A percentile compares a stretch with the other conserved stretches of the same genome.
Conservation (phyloP, 2,797 vertebrate species). For the Urosaurus nigricauda region DNA sequence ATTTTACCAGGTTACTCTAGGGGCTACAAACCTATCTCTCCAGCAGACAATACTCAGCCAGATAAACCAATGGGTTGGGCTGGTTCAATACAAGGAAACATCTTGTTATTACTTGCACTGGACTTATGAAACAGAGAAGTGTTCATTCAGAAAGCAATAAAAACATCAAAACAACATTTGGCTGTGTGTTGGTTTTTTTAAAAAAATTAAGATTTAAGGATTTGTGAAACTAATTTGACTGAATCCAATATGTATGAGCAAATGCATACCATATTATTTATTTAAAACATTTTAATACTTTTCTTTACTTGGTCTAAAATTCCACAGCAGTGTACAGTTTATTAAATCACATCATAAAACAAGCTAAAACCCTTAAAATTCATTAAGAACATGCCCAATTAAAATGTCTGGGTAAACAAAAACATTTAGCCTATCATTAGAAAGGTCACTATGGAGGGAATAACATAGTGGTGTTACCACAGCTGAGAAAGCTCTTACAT, state of each 20-base stretch:
- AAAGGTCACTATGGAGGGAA: background rate
- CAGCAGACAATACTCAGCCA: background rate
- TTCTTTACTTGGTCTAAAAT: background rate
- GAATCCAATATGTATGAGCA: background rate
- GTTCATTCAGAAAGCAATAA: background rate
- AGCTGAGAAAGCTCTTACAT: background rate
- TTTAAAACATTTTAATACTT: background rate
- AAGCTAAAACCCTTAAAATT: background rate
- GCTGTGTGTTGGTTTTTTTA: background rate
- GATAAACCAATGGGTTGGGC: background rate
- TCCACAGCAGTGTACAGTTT: background rate
- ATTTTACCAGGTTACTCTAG: no score
- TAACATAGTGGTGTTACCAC: no score
- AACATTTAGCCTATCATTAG: background rate
- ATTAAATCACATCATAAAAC: background rate
- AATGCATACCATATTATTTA: background rate
- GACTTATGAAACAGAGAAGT: background rate
- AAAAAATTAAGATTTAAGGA: background rate
- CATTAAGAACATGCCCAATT: background rate
- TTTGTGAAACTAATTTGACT: background rate
- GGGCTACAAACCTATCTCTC: no score
- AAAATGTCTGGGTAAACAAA: background rate
- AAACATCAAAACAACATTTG: background rate
- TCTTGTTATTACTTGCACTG: background rate
- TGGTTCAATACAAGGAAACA: background rate